Evolutionary conservation across 2,888 invertebrate species (phyloP).

Genomic region (Pseudococcus viburni): DNA sequence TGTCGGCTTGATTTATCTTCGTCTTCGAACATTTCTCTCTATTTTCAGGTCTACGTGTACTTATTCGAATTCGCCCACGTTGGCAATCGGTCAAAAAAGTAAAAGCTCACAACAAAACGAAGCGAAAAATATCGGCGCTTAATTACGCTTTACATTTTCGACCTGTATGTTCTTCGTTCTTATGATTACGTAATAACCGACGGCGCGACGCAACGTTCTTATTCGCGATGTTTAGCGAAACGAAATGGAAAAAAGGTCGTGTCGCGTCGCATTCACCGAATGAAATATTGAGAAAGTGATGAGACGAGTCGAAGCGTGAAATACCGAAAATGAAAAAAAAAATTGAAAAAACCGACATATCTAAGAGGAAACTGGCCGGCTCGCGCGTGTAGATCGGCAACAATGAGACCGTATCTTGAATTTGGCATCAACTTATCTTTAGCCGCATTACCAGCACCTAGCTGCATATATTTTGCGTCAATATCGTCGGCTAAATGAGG

Average conservation of each 20-base stretch:
- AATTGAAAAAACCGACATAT: neutral
- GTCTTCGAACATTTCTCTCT: neutral
- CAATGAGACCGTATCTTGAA: slow-evolving; percentile 41
- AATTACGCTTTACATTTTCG: slow-evolving; percentile 9
- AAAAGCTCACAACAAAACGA: neutral
- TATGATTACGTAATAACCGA: neutral
- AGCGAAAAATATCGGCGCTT: neutral
- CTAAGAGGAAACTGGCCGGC: neutral
- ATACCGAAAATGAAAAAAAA: neutral
- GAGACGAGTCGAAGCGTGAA: slow-evolving; percentile 31
- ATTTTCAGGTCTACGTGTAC: neutral
- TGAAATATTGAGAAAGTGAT: slow-evolving; percentile 27
- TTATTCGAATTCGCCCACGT: neutral
- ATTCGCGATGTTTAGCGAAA: neutral
- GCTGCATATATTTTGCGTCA: neutral
- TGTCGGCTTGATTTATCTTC: no score
- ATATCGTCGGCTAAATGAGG: neutral
- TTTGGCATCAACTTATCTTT: slow-evolving; percentile 5
- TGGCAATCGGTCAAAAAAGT: neutral
- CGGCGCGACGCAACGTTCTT: neutral
- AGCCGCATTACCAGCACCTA: neutral
- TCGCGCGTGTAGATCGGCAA: neutral
- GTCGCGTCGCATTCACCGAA: neutral
- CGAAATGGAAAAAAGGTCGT: neutral
- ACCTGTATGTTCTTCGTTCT: neutral